Base-by-base conservation (phyloP, 37 sponge, comb jelly and placozoan species). In the Theonella swinhoei region DNA sequence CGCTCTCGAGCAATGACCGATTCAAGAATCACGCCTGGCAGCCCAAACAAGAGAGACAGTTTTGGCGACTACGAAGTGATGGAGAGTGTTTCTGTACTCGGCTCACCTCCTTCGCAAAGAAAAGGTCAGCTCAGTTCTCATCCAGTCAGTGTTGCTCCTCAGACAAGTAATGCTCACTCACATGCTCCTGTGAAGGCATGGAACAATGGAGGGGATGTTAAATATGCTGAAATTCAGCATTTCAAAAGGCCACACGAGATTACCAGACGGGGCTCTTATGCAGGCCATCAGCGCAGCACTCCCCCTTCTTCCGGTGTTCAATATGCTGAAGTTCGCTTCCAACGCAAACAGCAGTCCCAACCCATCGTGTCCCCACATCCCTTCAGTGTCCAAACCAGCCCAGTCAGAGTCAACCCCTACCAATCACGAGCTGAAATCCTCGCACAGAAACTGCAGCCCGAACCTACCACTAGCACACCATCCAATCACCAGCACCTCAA, bases 1-100 rank as follows among this genome's bases (percentile, higher is more conserved):
- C 7, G 54, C 7, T 47, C 54, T 7, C 54, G 54, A 47, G 54
- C 66, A n/a, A 65, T 65, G 66, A 23, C 30, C 4, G 30, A 28
- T 20, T 65, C 30, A n/a, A 65, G 66, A 35, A 33, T 71, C 0
- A 71, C 32, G 22, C 20, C 41, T 36, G 72, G 37, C 4, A 35
- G 32, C 20, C 30, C n/a, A 33, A 33, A 71, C 26, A 71, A 71
- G 23, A 19, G 32, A 4, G 84, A 82, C 24, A 84, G 85, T 41
- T 79, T 74, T 60, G 89, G 68, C 5, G 89, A 89, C 65, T 89
- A 89, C 42, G 85, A 84, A 33, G 80, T 84, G 23, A 89, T 89
- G 89, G 89, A 74, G 39, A 89, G 89, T 42, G 89, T 84, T 20
- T 82, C 88, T n/a, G 39, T 88, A 20, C 41, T 38, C 38, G 33